Conservation (phyloP, 2,113 vertebrate genomes). For the Odontophorus gujanensis region DNA sequence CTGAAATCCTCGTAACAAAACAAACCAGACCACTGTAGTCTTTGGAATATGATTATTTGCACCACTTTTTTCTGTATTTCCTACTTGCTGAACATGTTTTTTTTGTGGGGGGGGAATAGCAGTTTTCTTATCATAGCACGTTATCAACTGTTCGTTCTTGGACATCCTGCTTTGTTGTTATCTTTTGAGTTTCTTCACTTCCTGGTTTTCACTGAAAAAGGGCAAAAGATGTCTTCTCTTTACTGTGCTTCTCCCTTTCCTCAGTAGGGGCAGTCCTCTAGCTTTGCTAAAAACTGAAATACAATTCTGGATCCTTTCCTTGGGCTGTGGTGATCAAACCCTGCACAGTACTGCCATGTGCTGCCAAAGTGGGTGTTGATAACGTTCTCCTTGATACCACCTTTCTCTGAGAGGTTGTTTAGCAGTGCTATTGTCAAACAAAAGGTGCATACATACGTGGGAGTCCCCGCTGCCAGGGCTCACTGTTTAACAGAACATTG, state of each 20-base stretch:
- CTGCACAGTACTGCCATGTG: background rate
- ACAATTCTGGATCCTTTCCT: background rate
- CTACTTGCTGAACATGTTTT: background rate
- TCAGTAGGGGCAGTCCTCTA: background rate
- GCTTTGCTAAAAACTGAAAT: background rate
- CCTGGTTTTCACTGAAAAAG: background rate
- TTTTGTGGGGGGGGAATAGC: background rate
- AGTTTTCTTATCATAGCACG: slow-evolving; percentile 47
- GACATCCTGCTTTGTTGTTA: slow-evolving; percentile 54
- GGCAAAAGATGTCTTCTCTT: slow-evolving; percentile 2
- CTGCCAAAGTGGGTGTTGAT: accelerated
- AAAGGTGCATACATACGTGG: background rate
- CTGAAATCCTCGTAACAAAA: background rate
- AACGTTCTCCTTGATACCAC: background rate
- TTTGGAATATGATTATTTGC: background rate
- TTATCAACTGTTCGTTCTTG: slow-evolving; percentile 43
- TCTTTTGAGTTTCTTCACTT: slow-evolving; percentile 71
- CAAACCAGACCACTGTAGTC: background rate
- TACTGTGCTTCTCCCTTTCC: background rate
- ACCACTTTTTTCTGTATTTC: background rate
- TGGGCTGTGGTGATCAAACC: background rate
- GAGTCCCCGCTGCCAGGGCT: background rate
- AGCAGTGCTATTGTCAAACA: background rate
- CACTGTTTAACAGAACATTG: background rate
- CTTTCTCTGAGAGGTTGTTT: background rate